Evolutionary conservation across 2,797 vertebrate genomes (phyloP).

Genomic region (Coracias cyanogaster): DNA sequence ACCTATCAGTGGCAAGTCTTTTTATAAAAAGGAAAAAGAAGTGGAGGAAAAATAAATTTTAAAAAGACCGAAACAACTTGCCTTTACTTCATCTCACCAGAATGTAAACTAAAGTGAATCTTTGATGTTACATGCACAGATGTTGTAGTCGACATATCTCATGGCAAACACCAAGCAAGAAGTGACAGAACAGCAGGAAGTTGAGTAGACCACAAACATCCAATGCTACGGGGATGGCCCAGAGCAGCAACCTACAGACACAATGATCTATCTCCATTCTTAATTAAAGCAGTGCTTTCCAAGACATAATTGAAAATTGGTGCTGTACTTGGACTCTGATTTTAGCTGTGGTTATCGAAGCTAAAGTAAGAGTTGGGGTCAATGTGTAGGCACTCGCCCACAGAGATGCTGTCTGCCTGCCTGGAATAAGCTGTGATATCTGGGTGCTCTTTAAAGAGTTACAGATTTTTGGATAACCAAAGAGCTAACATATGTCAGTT

Average conservation of each 20-base stretch:
- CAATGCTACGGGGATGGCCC: conserved; percentile 56
- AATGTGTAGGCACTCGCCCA: accelerated
- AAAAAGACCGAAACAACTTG: conserved; percentile 64
- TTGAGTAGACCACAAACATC: conserved; percentile 78
- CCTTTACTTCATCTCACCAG: conserved; percentile 77
- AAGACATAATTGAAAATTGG: not conserved
- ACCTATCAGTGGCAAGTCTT: not conserved
- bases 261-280: not conserved
- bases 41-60: conserved; percentile 25
- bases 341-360: not conserved
- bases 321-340: not conserved
- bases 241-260: conserved; percentile 40
- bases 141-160: conserved; percentile 75
- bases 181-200: conserved; percentile 72
- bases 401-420: not conserved
- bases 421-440: not conserved
- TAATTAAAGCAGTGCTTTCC: conserved; percentile 25
- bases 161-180: conserved; percentile 72
- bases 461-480: not conserved
- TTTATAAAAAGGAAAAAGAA: conserved; percentile 23
- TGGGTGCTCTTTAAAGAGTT: not conserved
- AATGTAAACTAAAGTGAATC: conserved; percentile 79
- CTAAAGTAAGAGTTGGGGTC: not conserved
- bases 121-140: conserved; percentile 83
- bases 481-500: not conserved